Evolutionary conservation across 2,113 vertebrate genomes (phyloP), one percentile per base, ranked within the genome.

Genomic region (Pagrus major): DNA sequence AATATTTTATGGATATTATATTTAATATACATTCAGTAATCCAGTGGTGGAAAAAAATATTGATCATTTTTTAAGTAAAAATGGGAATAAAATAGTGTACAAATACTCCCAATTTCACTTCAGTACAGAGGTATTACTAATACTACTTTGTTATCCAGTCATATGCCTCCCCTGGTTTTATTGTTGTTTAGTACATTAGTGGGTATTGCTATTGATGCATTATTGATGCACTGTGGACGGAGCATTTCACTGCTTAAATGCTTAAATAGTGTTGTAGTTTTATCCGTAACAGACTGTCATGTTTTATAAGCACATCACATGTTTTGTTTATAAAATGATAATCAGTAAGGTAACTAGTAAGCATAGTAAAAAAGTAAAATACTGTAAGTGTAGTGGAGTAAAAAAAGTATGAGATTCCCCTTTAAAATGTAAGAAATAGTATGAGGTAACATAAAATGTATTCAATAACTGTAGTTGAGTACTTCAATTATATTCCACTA

Each of bases 1-100:
- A 14, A 16, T 23, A 1, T 39, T 71, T 76, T 21, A 54, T 16
- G 55, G 23, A 63, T 46, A 69, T 9, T 52, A 15, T 1, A 71
- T 61, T 60, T 60, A 74, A 56, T 80, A 39, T 14, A 37, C 20
- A 54, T 56, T 65, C 54, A 66, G 10, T n/a, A n/a, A 75, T 27
- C 10, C 23, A 47, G 35, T 23, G 6, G 9, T 63, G 10, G 8
- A n/a, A 41, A 51, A 73, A 46, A n/a, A 39, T 37, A 33, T 4
- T 23, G 3, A 27, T 39, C n/a, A n/a, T 1, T 15, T 6, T 49
- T 37, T 1, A 31, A 15, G 9, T 56, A 66, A 31, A 65, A 25
- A 23, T 39, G 47, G 37, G 18, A 52, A 33, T 31, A 37, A 0
- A 61, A 29, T 49, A 6, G 18, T 10, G 23, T 37, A 37, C 37